Percentiles rank a stretch among this genome's conserved stretches.
Evolutionary conservation across 2,797 vertebrate species (phyloP).

Genomic region (Cryptoblepharus egeriae): DNA sequence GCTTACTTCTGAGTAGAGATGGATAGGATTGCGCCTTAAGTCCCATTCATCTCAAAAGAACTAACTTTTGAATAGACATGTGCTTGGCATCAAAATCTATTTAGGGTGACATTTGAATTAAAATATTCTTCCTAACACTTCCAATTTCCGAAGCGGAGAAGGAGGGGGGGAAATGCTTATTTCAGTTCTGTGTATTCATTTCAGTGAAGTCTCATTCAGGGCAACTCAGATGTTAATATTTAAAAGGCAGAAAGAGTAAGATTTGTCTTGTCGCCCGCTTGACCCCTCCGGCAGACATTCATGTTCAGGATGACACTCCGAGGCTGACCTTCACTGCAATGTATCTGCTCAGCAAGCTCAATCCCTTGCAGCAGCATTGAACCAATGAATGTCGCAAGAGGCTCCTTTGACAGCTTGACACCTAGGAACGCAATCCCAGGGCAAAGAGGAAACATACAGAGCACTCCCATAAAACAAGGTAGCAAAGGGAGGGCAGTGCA

Average conservation of each 20-base stretch:
- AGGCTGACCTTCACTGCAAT: not conserved
- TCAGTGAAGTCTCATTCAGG: not conserved
- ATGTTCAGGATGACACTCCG: not conserved
- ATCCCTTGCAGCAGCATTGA: not conserved
- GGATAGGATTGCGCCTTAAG: too few relatives aligned
- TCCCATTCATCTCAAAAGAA: too few relatives aligned
- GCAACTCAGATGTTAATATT: not conserved
- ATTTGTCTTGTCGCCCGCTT: not conserved
- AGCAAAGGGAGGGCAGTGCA: not conserved
- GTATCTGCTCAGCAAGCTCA: not conserved
- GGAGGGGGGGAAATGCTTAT: not conserved
- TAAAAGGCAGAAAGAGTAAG: not conserved
- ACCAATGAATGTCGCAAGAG: conserved; percentile 4
- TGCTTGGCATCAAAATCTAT: too few relatives aligned
- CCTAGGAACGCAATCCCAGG: not conserved
- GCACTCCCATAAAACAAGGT: not conserved
- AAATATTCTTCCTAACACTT: not conserved
- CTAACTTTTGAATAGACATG: too few relatives aligned
- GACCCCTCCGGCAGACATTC: not conserved
- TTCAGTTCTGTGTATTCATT: not conserved
- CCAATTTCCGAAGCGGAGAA: not conserved
- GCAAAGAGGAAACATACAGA: not conserved
- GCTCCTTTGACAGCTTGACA: not conserved
- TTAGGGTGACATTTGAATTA: not conserved
- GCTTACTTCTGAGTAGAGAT: too few relatives aligned